phyloP scores from a whole-genome alignment of 1,140 invertebrate species.

The Aradophagus sp. region DNA sequence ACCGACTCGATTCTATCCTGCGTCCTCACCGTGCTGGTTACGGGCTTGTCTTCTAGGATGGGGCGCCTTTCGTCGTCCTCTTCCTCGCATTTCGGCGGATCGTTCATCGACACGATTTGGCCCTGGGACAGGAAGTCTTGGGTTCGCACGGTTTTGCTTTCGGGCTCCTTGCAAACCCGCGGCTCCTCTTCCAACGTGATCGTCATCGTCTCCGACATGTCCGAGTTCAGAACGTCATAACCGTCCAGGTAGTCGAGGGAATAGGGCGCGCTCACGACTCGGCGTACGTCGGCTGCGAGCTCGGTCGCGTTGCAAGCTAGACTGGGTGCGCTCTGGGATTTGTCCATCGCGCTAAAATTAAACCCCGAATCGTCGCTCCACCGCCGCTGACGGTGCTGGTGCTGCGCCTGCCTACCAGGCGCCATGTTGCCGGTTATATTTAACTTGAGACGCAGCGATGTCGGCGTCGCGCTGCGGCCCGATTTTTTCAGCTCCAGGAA shows the following conservation, averaged over 20 bases:
- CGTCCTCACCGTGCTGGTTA: conserved; percentile 67
- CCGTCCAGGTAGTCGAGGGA: conserved; percentile 74
- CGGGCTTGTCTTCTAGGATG: conserved; percentile 46
- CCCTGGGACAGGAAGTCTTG: conserved; percentile 43
- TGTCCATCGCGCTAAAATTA: conserved; percentile 75
- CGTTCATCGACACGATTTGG: conserved; percentile 41
- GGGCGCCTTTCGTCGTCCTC: conserved; percentile 61
- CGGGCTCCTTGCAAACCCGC: conserved; percentile 21
- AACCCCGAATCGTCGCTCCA: conserved; percentile 68
- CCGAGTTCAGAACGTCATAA: conserved; percentile 20
- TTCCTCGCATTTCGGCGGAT: conserved; percentile 57
- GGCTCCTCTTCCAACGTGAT: conserved; percentile 35
- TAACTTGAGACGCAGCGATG: conserved; percentile 63
- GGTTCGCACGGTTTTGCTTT: conserved; percentile 57
- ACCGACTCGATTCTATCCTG: conserved; percentile 67
- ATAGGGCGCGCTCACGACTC: conserved; percentile 75
- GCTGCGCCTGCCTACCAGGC: conserved; percentile 50
- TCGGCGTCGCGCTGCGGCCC: conserved; percentile 59
- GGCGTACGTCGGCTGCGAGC: conserved; percentile 63
- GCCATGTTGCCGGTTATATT: conserved; percentile 67
- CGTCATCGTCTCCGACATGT: conserved; percentile 56
- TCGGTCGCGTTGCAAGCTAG: conserved; percentile 67
- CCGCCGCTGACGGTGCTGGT: conserved; percentile 59
- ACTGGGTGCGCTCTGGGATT: conserved; percentile 74
- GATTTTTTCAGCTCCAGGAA: conserved; percentile 67